Evolutionary conservation across 2,888 invertebrate species (phyloP).

Genomic region (Cyrtodaria siliqua): DNA sequence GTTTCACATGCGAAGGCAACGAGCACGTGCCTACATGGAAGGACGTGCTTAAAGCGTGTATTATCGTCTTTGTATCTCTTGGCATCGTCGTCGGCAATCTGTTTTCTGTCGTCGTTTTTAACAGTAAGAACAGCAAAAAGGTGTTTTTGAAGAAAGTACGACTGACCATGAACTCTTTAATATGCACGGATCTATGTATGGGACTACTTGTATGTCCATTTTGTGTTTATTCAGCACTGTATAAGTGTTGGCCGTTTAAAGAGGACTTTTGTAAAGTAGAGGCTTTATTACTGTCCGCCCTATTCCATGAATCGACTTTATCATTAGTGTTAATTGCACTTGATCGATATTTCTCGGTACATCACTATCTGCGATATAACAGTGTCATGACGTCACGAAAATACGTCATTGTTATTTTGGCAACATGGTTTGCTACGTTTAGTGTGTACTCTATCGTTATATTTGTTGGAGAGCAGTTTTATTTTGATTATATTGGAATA

Average conservation of each 20-base stretch:
- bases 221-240: conserved; percentile 59
- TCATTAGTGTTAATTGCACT: conserved; percentile 60
- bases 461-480: conserved; percentile 64
- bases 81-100: conserved; percentile 56
- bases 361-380: conserved; percentile 55
- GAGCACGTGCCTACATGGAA: conserved; percentile 34
- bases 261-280: conserved; percentile 62
- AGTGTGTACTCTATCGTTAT: conserved; percentile 62
- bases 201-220: conserved; percentile 61
- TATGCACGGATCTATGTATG: conserved; percentile 61
- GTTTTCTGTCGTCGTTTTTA: conserved; percentile 58
- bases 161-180: conserved; percentile 63
- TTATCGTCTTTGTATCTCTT: conserved; percentile 48
- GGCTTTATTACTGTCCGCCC: conserved; percentile 57
- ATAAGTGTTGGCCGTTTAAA: conserved; percentile 64
- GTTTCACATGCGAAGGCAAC: conserved; percentile 47
- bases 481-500: conserved; percentile 67
- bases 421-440: conserved; percentile 63
- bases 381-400: conserved; percentile 55
- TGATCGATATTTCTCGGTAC: conserved; percentile 62
- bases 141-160: conserved; percentile 58
- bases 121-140: conserved; percentile 40
- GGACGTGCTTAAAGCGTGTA: conserved; percentile 53
- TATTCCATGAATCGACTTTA: conserved; percentile 67
- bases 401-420: conserved; percentile 52